These are phyloP conservation scores for Zygogramma bicolorata DNA, from an alignment of 2,888 invertebrate genomes.

Conservation along the genomic window DNA sequence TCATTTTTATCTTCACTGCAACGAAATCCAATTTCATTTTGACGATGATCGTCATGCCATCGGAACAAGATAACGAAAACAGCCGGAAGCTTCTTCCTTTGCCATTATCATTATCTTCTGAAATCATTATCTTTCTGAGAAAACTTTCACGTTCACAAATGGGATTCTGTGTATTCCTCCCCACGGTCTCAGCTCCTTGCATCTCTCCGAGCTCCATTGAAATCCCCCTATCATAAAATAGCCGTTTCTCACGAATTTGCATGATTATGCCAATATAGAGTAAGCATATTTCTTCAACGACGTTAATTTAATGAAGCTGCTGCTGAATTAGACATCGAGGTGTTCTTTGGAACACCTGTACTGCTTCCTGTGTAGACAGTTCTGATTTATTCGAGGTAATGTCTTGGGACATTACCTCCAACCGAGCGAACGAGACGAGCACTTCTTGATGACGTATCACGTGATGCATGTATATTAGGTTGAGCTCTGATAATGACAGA, in stretches of 20 bases:
- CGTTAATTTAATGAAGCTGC: not conserved
- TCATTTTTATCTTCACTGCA: too few species aligned
- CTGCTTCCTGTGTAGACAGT: not conserved
- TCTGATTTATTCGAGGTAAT: not conserved
- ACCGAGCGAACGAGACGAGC: not conserved
- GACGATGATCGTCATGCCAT: too few species aligned
- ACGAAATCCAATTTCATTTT: too few species aligned
- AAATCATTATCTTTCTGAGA: not conserved
- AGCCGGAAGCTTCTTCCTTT: too few species aligned
- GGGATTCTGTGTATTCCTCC: not conserved
- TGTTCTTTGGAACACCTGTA: not conserved
- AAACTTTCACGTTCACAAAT: not conserved
- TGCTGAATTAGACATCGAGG: not conserved
- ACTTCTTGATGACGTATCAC: not conserved
- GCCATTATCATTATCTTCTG: too few species aligned
- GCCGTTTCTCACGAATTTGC: slow-evolving; percentile 1
- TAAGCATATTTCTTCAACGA: slow-evolving; percentile 4
- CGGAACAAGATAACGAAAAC: too few species aligned
- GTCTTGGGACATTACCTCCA: not conserved
- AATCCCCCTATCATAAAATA: not conserved
- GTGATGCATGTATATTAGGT: not conserved
- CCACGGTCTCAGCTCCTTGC: not conserved
- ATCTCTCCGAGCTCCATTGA: not conserved
- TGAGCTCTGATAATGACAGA: too few species aligned
- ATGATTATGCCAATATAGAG: not conserved